A percentile compares a stretch with the other conserved stretches of the same genome.
phyloP scores from a whole-genome alignment of 2,113 vertebrate species.

The Catharus fuscescens region DNA sequence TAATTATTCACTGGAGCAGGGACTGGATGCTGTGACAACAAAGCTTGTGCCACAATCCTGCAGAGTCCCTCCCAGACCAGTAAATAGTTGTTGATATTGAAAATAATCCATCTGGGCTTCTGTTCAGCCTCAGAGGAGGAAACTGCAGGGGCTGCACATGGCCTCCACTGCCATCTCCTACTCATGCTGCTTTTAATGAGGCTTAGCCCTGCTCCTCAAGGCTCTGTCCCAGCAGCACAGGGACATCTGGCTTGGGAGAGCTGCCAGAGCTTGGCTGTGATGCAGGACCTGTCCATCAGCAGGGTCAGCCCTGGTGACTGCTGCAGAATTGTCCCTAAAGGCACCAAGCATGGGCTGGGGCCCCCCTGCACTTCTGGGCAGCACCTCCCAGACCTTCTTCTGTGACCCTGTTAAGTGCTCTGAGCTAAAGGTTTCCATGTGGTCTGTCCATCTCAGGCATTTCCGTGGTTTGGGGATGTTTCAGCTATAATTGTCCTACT shows the following conservation, averaged over 20 bases:
- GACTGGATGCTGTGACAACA: background rate
- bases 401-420: background rate
- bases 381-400: background rate
- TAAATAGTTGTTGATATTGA: slow-evolving; percentile 27
- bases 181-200: slow-evolving; percentile 44
- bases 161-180: background rate
- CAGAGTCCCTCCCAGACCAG: background rate
- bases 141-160: background rate
- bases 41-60: background rate
- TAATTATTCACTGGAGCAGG: background rate
- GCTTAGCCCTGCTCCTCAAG: background rate
- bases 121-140: background rate
- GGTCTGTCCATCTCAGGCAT: background rate
- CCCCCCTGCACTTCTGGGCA: background rate
- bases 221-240: background rate
- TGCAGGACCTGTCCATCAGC: background rate
- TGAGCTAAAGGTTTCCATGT: background rate
- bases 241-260: background rate
- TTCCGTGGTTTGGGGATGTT: background rate
- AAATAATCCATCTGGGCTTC: background rate
- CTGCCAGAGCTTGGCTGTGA: background rate
- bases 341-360: background rate
- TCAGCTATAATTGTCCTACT: background rate
- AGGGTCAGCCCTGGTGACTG: background rate
- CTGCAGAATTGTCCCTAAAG: rapidly evolving